These are phyloP conservation scores for Andricus curvator DNA, from an alignment of 2,888 invertebrate genomes.

Conservation along the genomic window DNA sequence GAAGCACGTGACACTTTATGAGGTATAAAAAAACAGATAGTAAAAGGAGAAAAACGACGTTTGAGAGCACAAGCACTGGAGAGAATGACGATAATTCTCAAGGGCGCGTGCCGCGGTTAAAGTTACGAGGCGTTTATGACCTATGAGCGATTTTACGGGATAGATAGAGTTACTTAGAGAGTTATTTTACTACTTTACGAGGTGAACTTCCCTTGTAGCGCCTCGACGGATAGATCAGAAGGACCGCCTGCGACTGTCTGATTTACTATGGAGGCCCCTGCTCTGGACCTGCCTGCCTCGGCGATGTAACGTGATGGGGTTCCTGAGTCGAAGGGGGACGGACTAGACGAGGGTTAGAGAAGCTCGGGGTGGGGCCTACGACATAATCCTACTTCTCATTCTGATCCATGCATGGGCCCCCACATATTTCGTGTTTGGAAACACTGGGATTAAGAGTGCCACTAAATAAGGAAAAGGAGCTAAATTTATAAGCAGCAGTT, in stretches of 20 bases:
- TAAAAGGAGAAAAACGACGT: background rate
- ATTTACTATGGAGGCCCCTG: conserved; percentile 75
- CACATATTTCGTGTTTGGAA: conserved; percentile 28
- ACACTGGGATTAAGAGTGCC: conserved; percentile 1
- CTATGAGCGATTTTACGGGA: conserved; percentile 75
- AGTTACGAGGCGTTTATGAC: conserved; percentile 78
- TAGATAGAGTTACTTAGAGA: conserved; percentile 74
- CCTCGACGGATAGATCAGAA: conserved; percentile 74
- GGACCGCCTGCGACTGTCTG: conserved; percentile 77
- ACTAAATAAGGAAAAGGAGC: background rate
- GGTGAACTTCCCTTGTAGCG: conserved; percentile 56
- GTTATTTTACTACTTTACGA: conserved; percentile 72
- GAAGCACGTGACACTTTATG: conserved; percentile 30
- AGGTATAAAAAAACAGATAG: conserved; percentile 15
- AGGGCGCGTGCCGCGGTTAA: conserved; percentile 72
- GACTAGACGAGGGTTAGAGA: conserved; percentile 65
- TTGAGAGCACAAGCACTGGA: background rate
- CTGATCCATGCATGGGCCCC: conserved; percentile 41
- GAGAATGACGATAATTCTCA: conserved; percentile 46
- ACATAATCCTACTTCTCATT: conserved; percentile 61
- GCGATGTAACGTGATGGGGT: conserved; percentile 62
- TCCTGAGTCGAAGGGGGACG: conserved; percentile 68
- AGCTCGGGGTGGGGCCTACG: conserved; percentile 73
- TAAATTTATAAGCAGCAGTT: background rate
- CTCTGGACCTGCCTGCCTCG: conserved; percentile 60